These are phyloP conservation scores for Sarcophaga carnaria DNA, from an alignment of 2,888 invertebrate species.

Conservation along the genomic window DNA sequence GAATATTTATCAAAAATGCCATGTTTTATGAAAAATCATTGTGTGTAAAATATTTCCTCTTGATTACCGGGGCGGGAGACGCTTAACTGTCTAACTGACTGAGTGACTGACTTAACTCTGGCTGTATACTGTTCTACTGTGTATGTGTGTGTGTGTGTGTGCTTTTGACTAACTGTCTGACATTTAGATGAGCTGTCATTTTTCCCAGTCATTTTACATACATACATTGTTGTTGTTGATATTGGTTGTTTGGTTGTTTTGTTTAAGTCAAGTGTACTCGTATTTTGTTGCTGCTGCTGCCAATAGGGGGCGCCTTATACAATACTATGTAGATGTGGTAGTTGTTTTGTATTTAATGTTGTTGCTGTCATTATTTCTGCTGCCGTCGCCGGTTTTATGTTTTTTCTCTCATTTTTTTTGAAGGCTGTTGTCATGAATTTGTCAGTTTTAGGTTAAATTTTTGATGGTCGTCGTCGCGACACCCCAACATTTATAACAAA, in stretches of 20 bases:
- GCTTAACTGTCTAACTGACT: not conserved
- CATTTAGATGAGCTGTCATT: constrained; percentile 55
- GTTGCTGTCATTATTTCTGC: constrained; percentile 61
- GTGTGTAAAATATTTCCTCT: constrained; percentile 39
- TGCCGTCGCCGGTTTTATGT: constrained; percentile 35
- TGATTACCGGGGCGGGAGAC: not conserved
- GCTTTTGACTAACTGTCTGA: constrained; percentile 14
- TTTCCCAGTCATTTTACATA: constrained; percentile 62
- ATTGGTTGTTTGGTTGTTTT: constrained; percentile 15
- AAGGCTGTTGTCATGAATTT: constrained; percentile 71
- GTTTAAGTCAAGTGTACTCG: constrained; percentile 8
- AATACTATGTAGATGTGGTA: not conserved
- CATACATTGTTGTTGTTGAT: constrained; percentile 46
- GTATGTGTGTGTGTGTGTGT: too few relatives aligned
- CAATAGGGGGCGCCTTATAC: constrained; percentile 64
- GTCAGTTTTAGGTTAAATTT: constrained; percentile 74
- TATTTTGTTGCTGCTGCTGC: constrained; percentile 7
- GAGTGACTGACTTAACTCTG: not conserved
- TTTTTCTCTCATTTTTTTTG: constrained; percentile 30
- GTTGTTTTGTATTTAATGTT: constrained; percentile 52
- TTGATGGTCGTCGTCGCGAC: constrained; percentile 71
- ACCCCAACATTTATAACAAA: constrained; percentile 52
- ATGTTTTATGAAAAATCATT: constrained; percentile 58
- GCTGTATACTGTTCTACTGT: too few relatives aligned
- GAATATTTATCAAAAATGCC: constrained; percentile 65